These are phyloP conservation scores for Diorhabda sublineata DNA, from an alignment of 1,140 invertebrate genomes.

Conservation along the genomic window DNA sequence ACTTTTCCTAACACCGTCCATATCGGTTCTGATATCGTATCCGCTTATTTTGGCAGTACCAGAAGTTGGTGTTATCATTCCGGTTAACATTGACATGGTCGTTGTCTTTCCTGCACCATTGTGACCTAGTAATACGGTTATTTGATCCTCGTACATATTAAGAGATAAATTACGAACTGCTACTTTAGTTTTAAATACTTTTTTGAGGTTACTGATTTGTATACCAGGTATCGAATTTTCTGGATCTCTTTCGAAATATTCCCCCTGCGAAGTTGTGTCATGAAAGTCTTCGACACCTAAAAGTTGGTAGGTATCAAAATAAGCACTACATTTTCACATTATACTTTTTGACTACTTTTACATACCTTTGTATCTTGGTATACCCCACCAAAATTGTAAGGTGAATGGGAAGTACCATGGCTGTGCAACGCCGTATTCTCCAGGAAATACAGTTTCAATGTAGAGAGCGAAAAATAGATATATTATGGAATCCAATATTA, in stretches of 20 bases:
- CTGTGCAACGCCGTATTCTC: conserved; percentile 63
- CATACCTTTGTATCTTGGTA: conserved; percentile 2
- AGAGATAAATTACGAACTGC: conserved; percentile 57
- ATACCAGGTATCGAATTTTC: conserved; percentile 54
- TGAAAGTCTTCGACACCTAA: conserved; percentile 24
- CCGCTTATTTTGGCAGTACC: conserved; percentile 66
- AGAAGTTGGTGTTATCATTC: conserved; percentile 56
- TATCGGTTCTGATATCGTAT: conserved; percentile 61
- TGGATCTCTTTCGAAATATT: conserved; percentile 36
- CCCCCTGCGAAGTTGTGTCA: conserved; percentile 15
- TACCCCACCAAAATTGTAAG: conserved; percentile 37
- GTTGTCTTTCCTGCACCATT: conserved; percentile 70
- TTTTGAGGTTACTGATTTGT: conserved; percentile 60
- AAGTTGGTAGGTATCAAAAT: background rate
- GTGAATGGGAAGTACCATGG: conserved; percentile 74
- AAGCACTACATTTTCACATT: too few species aligned
- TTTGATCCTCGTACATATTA: conserved; percentile 64
- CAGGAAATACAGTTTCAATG: conserved; percentile 70
- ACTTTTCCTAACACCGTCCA: conserved; percentile 59
- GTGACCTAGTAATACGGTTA: conserved; percentile 73
- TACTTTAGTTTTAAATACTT: conserved; percentile 55
- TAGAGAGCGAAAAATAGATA: conserved; percentile 69
- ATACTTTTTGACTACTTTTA: background rate
- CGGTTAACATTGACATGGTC: conserved; percentile 78
- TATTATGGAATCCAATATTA: conserved; percentile 60